Evolutionary conservation across 1,140 invertebrate species (phyloP).

Genomic region (Magallana gigas): DNA sequence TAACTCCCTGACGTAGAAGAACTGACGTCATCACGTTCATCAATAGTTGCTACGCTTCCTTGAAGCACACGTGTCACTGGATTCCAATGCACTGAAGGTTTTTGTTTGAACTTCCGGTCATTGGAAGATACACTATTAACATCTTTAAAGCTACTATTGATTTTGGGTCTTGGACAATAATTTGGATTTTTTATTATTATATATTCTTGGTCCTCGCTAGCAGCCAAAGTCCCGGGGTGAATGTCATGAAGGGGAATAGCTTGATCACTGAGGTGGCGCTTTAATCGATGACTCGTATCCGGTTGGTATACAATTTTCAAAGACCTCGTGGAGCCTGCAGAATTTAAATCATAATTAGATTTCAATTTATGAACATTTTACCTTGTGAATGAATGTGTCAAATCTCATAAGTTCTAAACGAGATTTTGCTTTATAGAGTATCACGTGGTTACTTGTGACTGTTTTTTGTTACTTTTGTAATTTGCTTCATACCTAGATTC

Average conservation of each 20-base stretch:
- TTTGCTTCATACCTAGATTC: not conserved
- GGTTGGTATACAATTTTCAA: slow-evolving; percentile 21
- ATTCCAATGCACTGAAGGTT: slow-evolving; percentile 39
- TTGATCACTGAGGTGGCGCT: slow-evolving; percentile 15
- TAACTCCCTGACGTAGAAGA: slow-evolving; percentile 41
- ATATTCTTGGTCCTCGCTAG: slow-evolving; percentile 11
- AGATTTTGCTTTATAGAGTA: too few species aligned
- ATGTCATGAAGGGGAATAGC: not conserved
- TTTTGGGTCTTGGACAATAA: not conserved
- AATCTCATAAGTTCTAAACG: too few species aligned
- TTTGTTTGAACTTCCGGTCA: slow-evolving; percentile 39
- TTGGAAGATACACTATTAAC: not conserved
- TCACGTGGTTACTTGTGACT: too few species aligned
- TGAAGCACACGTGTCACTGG: not conserved
- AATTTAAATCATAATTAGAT: slow-evolving; percentile 1
- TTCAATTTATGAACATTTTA: not conserved
- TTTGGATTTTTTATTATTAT: slow-evolving; percentile 24
- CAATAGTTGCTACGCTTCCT: slow-evolving; percentile 32
- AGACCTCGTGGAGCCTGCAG: slow-evolving; percentile 6
- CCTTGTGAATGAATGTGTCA: not conserved
- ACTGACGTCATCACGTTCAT: slow-evolving; percentile 38
- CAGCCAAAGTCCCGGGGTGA: not conserved
- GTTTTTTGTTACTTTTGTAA: not conserved
- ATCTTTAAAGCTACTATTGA: not conserved
- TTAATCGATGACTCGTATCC: slow-evolving; percentile 18